Conservation (phyloP, 2,797 vertebrate genomes). For the Astyanax mexicanus region DNA sequence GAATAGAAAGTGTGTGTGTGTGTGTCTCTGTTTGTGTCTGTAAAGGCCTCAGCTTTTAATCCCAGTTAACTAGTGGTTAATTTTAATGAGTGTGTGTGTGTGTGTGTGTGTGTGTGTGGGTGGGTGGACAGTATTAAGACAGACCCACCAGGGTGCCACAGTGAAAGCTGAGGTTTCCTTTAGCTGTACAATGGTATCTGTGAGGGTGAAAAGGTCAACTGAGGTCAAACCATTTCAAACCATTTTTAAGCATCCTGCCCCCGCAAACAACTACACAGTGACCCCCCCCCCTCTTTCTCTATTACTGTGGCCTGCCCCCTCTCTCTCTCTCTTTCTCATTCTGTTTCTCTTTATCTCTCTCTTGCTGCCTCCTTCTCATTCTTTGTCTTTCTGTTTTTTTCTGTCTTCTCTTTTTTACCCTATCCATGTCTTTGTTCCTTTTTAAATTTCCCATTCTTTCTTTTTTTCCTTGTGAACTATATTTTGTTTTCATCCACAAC, state of each 20-base stretch:
- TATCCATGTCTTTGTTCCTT: no score
- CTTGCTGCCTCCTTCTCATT: no score
- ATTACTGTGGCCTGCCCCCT: no score
- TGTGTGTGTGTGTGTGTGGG: not conserved
- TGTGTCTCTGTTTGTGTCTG: constrained; percentile 39
- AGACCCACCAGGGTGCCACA: constrained; percentile 58
- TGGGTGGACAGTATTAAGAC: constrained; percentile 14
- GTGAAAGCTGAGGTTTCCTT: constrained; percentile 66
- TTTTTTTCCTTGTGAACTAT: no score
- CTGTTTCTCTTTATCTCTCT: no score
- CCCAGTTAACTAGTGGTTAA: constrained; percentile 11
- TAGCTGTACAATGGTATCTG: constrained; percentile 73
- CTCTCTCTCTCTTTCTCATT: no score
- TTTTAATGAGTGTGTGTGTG: constrained; percentile 32
- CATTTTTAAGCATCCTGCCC: constrained; percentile 59
- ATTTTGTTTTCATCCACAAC: no score
- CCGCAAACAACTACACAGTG: constrained; percentile 23
- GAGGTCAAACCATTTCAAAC: constrained; percentile 75
- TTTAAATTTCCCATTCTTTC: no score
- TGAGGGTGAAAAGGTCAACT: constrained; percentile 75
- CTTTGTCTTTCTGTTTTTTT: no score
- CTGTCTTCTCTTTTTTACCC: no score
- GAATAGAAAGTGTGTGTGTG: constrained; percentile 2
- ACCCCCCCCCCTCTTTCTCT: not conserved
- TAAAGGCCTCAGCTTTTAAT: constrained; percentile 3